Evolutionary conservation across 2,113 vertebrate genomes (phyloP).

Genomic region (Gallinago undulata): DNA sequence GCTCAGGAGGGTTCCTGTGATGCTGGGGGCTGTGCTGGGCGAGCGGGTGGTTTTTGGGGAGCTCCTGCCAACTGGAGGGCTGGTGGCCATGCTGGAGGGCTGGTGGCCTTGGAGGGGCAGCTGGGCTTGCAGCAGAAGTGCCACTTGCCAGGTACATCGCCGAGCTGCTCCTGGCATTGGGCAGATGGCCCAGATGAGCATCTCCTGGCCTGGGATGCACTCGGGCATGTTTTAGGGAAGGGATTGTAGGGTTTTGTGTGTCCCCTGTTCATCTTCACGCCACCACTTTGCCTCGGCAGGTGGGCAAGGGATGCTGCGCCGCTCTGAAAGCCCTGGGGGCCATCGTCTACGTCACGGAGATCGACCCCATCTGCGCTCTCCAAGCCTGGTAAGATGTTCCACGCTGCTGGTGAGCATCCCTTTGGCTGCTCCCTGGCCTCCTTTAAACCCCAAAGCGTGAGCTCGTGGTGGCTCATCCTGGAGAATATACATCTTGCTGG

Average conservation of each 20-base stretch:
- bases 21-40: neutral
- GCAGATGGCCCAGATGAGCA: neutral
- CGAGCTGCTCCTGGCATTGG: neutral
- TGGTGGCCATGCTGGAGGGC: neutral
- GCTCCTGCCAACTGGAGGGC: neutral
- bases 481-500: neutral
- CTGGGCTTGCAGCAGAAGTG: neutral
- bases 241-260: fast-evolving
- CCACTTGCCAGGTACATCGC: neutral
- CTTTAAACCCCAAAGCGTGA: neutral
- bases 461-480: neutral
- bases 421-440: neutral
- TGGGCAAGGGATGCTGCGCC: slow-evolving; percentile 96
- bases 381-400: slow-evolving; percentile 89
- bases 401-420: neutral
- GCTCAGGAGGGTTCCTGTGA: neutral
- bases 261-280: neutral
- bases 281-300: slow-evolving; percentile 66
- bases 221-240: neutral
- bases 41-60: neutral
- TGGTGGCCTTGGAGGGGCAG: neutral
- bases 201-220: neutral
- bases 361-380: slow-evolving; percentile 97
- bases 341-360: slow-evolving; percentile 96
- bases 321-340: slow-evolving; percentile 95